phyloP scores from a whole-genome alignment of 2,113 vertebrate genomes.

The Hiodon tergisus region DNA sequence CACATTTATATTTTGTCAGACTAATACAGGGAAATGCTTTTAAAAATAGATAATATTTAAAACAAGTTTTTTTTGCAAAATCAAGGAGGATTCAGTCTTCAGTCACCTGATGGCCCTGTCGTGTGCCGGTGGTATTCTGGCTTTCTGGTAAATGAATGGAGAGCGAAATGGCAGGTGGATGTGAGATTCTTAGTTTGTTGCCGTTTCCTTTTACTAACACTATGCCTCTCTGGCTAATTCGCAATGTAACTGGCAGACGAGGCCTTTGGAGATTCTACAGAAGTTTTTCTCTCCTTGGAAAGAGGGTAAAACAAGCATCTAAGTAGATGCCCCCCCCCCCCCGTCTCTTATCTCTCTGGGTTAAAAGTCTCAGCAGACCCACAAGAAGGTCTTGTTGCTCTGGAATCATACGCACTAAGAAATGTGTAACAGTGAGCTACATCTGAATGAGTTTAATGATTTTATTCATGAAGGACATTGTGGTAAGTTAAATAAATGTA shows the following conservation, averaged over 20 bases:
- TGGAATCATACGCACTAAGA: not conserved
- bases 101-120: not conserved
- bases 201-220: not conserved
- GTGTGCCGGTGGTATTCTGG: no score
- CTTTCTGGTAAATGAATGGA: not conserved
- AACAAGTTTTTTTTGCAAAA: no score
- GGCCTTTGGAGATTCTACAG: slow-evolving; percentile 8
- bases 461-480: not conserved
- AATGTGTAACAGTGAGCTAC: not conserved
- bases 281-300: slow-evolving; percentile 7
- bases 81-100: not conserved
- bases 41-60: no score
- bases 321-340: not conserved
- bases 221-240: slow-evolving; percentile 21
- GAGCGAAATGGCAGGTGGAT: not conserved
- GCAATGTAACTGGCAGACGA: slow-evolving; percentile 2
- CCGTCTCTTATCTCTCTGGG: slow-evolving; percentile 11
- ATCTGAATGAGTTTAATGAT: not conserved
- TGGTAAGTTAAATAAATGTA: no score
- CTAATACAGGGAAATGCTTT: no score
- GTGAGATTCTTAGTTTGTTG: not conserved
- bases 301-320: slow-evolving; percentile 13
- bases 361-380: slow-evolving; percentile 8
- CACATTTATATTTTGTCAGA: no score
- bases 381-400: not conserved